Evolutionary conservation across 2,797 vertebrate genomes (phyloP).

Genomic region (Coracias cyanogaster): DNA sequence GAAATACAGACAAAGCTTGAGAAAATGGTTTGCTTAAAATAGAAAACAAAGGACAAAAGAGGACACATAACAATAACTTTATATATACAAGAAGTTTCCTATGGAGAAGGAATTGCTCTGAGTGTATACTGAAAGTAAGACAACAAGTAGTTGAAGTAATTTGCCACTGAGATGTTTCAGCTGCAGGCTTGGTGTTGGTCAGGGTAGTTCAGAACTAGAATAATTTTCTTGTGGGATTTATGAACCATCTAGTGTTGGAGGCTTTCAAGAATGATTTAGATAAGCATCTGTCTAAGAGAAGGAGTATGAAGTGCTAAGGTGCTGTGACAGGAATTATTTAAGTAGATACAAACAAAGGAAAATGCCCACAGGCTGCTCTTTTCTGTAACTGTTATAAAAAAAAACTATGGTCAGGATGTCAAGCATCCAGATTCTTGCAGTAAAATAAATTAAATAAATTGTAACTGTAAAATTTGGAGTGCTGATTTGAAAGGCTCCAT

Average conservation of each 20-base stretch:
- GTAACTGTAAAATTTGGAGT: neutral
- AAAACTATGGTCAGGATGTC: neutral
- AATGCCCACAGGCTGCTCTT: neutral
- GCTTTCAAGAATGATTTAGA: constrained; percentile 17
- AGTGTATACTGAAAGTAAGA: neutral
- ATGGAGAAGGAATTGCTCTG: neutral
- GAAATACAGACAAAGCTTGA: neutral
- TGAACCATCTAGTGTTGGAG: neutral
- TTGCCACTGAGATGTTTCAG: neutral
- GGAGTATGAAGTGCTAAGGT: constrained; percentile 5
- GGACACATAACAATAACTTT: neutral
- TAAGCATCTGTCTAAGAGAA: neutral
- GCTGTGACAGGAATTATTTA: neutral
- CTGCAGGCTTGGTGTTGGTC: neutral
- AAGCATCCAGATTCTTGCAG: neutral
- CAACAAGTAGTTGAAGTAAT: neutral
- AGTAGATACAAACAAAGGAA: neutral
- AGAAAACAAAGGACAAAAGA: neutral
- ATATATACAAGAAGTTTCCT: neutral
- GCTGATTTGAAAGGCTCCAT: neutral
- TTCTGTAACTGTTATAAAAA: neutral
- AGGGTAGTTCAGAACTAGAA: neutral
- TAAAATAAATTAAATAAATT: neutral
- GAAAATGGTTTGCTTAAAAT: neutral
- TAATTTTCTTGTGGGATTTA: neutral